Evolutionary conservation across 2,113 vertebrate species (phyloP).

Genomic region (Lophochroa leadbeateri): DNA sequence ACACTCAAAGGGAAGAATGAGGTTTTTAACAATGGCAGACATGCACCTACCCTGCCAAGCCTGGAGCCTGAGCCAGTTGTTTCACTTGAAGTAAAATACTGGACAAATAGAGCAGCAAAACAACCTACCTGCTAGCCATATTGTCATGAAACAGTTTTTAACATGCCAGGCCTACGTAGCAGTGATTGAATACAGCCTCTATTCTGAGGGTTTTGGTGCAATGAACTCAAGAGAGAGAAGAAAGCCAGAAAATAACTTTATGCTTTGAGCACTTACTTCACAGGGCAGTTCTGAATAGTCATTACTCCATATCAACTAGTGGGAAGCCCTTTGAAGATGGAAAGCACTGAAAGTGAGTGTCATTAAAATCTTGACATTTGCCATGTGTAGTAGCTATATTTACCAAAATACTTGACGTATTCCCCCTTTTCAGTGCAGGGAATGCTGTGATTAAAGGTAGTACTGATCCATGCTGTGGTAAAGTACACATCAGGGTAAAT

Average conservation of each 20-base stretch:
- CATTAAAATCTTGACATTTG: conserved; percentile 30
- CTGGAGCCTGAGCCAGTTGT: background rate
- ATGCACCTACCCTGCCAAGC: background rate
- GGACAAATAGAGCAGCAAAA: background rate
- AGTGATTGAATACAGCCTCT: background rate
- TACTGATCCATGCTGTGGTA: background rate
- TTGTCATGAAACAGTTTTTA: background rate
- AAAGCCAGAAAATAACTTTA: background rate
- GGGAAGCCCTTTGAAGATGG: background rate
- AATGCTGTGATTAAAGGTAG: background rate
- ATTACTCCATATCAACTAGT: background rate
- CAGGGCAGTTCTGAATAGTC: background rate
- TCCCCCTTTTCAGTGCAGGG: background rate
- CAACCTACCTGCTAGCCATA: background rate
- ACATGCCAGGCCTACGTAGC: background rate
- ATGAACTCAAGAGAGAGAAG: background rate
- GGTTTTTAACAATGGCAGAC: background rate
- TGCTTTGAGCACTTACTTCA: background rate
- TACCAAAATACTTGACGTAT: background rate
- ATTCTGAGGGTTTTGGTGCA: background rate
- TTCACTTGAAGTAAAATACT: background rate
- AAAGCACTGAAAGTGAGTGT: background rate
- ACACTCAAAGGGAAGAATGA: background rate
- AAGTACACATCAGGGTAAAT: background rate
- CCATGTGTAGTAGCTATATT: background rate